Conservation (phyloP, 2,888 invertebrate genomes). For the Cantharis lateralis region DNA sequence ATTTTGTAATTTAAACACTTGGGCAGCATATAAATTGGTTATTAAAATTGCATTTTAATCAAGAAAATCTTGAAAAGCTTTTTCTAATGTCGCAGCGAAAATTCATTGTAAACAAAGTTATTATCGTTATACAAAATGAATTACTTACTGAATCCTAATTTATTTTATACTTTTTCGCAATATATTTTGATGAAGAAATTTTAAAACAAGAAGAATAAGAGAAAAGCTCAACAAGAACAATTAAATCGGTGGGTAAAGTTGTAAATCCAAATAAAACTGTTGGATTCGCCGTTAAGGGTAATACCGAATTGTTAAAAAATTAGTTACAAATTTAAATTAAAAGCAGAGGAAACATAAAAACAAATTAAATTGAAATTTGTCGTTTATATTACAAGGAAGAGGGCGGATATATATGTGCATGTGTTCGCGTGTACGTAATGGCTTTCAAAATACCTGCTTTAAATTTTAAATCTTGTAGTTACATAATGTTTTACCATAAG, state of each 20-base stretch:
- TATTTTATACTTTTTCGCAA: not conserved
- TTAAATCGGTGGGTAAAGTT: not conserved
- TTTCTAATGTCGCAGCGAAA: not conserved
- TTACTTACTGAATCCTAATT: not conserved
- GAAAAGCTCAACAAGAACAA: not conserved
- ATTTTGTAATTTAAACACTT: not conserved
- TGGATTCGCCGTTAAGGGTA: not conserved
- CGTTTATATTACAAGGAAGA: not conserved
- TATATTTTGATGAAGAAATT: not conserved
- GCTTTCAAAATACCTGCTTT: constrained; percentile 23
- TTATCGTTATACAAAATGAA: not conserved
- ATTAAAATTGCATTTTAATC: not conserved
- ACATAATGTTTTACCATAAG: not conserved
- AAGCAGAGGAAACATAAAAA: not conserved
- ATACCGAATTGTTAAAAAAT: not conserved
- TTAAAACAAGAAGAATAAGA: not conserved
- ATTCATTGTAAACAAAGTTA: not conserved
- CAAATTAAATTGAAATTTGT: not conserved
- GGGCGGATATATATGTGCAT: not conserved
- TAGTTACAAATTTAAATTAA: not conserved
- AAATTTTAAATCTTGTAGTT: constrained; percentile 18
- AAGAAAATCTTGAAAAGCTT: not conserved
- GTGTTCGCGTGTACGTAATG: constrained; percentile 22
- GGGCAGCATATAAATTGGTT: not conserved
- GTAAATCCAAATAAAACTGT: not conserved